Conservation (phyloP, 2,888 invertebrate genomes). For the Nephrotoma guestfalica region DNA sequence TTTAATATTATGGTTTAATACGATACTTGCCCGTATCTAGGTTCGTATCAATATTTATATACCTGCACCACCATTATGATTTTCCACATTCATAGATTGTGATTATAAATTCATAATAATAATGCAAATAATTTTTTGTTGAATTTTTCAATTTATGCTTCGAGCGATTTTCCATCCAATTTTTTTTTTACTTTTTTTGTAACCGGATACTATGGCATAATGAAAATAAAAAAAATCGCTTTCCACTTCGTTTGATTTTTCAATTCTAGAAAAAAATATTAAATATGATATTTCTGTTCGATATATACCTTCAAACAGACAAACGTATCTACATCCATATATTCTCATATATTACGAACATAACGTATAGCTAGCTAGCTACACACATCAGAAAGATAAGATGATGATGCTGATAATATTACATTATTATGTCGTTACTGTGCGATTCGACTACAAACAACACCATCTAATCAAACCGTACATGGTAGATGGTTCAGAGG, state of each 20-base stretch:
- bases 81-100: neutral
- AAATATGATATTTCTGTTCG: neutral
- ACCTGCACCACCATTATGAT: neutral
- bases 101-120: neutral
- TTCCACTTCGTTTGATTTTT: neutral
- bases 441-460: neutral
- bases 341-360: neutral
- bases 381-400: neutral
- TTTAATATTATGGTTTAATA: neutral
- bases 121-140: neutral
- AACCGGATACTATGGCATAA: neutral
- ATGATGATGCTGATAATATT: neutral
- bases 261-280: neutral
- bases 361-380: neutral
- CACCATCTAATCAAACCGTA: neutral
- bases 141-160: neutral
- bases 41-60: neutral
- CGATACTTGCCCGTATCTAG: neutral
- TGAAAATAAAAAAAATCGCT: neutral
- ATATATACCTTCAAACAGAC: neutral
- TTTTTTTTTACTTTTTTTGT: neutral
- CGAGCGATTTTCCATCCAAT: neutral
- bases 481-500: too few relatives aligned
- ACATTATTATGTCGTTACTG: neutral
- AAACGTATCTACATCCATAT: neutral